Evolutionary conservation across 2,797 vertebrate genomes (phyloP), one percentile per base, ranked within the genome.

Genomic region (Myioborus miniatus): DNA sequence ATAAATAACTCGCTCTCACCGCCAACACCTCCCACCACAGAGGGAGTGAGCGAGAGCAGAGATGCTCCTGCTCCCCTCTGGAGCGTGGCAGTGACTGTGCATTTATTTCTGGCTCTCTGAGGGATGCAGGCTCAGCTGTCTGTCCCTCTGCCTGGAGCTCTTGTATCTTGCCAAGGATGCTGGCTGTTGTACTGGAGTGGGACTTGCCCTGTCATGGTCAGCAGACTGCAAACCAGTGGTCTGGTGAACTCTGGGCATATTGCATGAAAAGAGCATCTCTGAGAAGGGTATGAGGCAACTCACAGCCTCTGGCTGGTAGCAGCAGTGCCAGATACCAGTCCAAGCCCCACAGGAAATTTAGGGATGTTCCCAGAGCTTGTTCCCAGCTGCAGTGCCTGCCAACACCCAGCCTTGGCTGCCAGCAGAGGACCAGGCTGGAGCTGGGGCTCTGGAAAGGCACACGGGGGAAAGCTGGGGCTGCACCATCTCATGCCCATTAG

Each of bases 81-180:
- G 58, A 91, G 83, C 1, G 0, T 79, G 70, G 83, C 87, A 67
- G 58, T 83, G 86, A 88, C 69, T 95, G 89, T 2, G 3, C 90
- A 77, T 92, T 96, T 92, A 93, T 91, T 95, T 90, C 79, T 90
- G 58, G 50, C 50, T 86, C 87, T 81, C 72, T 47, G 76, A 83
- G 69, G 75, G 63, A 63, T 20, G 49, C 29, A 44, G 56, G 62
- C 77, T 90, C 77, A 85, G 62, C 67, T 81, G 49, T 17, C 49
- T 29, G 26, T 60, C 53, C 30, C 53, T 64, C 65, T 81, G 83
- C 72, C 72, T 72, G 52, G 36, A 81, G 83, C 50, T 62, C 53
- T 44, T 49, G 0, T 29, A 36, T 43, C 79, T 65, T 90, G 65
- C 76, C 64, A 85, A 75, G 83, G 65, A 64, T 36, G 21, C 34